These are phyloP conservation scores for Catajapyx aquilonaris DNA, from an alignment of 1,140 invertebrate species.

Conservation along the genomic window DNA sequence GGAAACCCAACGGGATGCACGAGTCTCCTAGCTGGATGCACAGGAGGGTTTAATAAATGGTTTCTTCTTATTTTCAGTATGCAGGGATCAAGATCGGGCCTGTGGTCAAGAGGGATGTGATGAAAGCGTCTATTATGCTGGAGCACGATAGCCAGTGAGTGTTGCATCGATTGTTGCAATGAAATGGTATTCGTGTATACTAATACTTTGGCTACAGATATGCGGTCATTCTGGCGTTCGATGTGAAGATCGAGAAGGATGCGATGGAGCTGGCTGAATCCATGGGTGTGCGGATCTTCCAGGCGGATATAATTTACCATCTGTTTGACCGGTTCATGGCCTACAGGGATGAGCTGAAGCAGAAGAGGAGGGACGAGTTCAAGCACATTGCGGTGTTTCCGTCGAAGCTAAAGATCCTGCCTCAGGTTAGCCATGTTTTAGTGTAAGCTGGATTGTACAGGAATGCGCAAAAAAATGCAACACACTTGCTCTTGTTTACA, in stretches of 20 bases:
- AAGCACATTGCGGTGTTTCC: slow-evolving; percentile 96
- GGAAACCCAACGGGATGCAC: no score
- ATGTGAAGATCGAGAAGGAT: slow-evolving; percentile 94
- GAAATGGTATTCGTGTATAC: no score
- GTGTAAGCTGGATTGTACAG: no score
- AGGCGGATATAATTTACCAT: slow-evolving; percentile 99
- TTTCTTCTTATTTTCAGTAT: slow-evolving; percentile 46
- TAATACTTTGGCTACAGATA: slow-evolving; percentile 54
- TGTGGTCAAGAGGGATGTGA: slow-evolving; percentile 97
- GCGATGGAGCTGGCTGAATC: slow-evolving; percentile 92
- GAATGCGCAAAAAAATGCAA: not conserved
- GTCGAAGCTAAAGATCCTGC: slow-evolving; percentile 71
- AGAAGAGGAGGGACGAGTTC: slow-evolving; percentile 81
- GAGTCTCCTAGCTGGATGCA: no score
- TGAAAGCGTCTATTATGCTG: slow-evolving; percentile 98
- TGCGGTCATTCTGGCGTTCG: slow-evolving; percentile 96
- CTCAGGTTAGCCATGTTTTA: slow-evolving; percentile 55
- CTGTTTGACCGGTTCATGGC: slow-evolving; percentile 93
- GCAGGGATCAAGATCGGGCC: slow-evolving; percentile 97
- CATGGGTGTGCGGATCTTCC: slow-evolving; percentile 88
- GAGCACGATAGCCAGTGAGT: slow-evolving; percentile 93
- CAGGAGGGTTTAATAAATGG: no score
- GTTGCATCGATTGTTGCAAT: slow-evolving; percentile 10
- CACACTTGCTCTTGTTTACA: slow-evolving; percentile 22
- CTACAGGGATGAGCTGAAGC: slow-evolving; percentile 83